These are phyloP conservation scores for Hydriomena furcata DNA, from an alignment of 2,888 invertebrate species.

Conservation along the genomic window DNA sequence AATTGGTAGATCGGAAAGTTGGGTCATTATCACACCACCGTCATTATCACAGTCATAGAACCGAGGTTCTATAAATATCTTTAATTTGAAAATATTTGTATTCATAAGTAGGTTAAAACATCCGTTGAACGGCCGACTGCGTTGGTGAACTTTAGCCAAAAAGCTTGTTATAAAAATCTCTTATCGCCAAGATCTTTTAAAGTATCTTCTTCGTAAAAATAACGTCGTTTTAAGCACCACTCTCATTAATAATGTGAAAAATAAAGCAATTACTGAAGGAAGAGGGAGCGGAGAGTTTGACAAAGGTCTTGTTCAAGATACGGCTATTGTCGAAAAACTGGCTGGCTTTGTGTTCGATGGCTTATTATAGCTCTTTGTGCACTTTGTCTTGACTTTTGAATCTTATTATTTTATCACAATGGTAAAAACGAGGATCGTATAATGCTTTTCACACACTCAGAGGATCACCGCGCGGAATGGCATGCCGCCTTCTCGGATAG, in stretches of 20 bases:
- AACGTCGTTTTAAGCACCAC: slow-evolving; percentile 26
- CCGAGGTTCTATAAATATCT: no score
- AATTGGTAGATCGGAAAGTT: no score
- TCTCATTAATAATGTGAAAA: slow-evolving; percentile 30
- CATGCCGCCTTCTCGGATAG: no score
- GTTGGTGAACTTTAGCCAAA: slow-evolving; percentile 4
- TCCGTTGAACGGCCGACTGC: neutral
- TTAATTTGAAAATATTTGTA: no score
- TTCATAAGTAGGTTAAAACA: no score
- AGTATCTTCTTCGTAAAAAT: slow-evolving; percentile 25
- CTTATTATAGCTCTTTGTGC: slow-evolving; percentile 6
- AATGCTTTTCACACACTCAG: no score
- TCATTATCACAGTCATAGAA: no score
- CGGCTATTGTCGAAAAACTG: slow-evolving; percentile 11
- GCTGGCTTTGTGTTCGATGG: slow-evolving; percentile 6
- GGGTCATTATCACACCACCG: no score
- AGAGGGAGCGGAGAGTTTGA: slow-evolving; percentile 1
- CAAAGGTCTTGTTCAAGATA: slow-evolving; percentile 12
- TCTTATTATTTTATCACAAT: neutral
- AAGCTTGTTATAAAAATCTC: slow-evolving; percentile 16
- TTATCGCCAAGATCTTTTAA: slow-evolving; percentile 16
- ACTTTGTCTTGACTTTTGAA: neutral
- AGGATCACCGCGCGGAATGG: no score
- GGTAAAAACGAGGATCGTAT: no score
- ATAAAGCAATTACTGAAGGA: slow-evolving; percentile 21